Evolutionary conservation across 2,888 invertebrate species (phyloP).

Genomic region (Watsonalla cultraria): DNA sequence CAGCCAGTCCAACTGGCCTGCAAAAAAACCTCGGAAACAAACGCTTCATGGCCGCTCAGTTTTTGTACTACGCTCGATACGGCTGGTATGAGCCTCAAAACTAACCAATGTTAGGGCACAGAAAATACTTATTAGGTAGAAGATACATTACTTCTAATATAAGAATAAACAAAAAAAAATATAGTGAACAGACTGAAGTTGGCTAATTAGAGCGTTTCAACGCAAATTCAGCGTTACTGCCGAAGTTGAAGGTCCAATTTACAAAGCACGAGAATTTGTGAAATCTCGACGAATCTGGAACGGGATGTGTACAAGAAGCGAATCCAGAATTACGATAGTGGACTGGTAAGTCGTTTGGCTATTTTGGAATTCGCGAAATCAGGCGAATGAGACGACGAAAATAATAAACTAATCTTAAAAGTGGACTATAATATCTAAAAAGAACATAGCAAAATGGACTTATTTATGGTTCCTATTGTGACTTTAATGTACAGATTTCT

Average conservation of each 20-base stretch:
- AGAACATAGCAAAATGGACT: no score
- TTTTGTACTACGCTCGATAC: constrained; percentile 27
- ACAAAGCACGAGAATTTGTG: neutral
- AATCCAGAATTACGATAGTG: neutral
- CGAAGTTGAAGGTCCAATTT: neutral
- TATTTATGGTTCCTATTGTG: no score
- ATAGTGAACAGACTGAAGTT: neutral
- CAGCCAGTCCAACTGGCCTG: constrained; percentile 14
- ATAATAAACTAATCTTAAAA: no score
- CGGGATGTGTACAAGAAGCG: neutral
- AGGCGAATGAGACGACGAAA: no score
- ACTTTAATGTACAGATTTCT: no score
- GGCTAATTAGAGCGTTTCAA: neutral
- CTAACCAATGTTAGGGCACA: constrained; percentile 30
- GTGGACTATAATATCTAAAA: no score
- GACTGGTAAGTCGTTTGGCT: neutral
- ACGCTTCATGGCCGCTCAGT: constrained; percentile 38
- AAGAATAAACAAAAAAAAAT: neutral
- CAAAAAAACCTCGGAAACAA: constrained; percentile 44
- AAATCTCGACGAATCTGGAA: neutral
- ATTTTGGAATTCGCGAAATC: neutral
- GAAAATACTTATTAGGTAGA: constrained; percentile 11
- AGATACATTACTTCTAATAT: neutral
- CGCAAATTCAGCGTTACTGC: neutral
- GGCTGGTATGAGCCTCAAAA: constrained; percentile 22